phyloP scores from a whole-genome alignment of 2,797 vertebrate species.

The Hippocampus kuda region DNA sequence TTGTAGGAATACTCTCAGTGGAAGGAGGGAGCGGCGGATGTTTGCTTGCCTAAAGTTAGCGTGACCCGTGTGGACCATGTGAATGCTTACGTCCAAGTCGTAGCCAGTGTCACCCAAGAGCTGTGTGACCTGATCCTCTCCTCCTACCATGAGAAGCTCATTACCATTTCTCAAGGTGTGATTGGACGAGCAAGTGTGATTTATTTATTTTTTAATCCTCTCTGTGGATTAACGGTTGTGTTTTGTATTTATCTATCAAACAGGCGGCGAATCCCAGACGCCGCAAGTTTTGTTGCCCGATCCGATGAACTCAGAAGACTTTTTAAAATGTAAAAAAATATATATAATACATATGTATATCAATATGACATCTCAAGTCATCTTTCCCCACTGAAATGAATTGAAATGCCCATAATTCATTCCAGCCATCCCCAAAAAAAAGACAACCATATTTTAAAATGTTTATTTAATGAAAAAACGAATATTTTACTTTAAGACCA shows the following conservation, averaged over 20 bases:
- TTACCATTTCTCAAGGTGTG: neutral
- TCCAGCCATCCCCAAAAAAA: no score
- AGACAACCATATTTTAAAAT: no score
- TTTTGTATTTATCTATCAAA: neutral
- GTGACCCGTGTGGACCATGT: conserved; percentile 69
- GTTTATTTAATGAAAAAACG: no score
- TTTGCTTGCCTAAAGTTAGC: conserved; percentile 64
- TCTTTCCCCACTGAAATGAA: no score
- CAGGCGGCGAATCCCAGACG: neutral
- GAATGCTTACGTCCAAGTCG: conserved; percentile 60
- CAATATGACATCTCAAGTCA: neutral
- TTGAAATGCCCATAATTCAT: no score
- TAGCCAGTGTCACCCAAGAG: conserved; percentile 63
- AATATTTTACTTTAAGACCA: neutral
- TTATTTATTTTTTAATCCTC: conserved; percentile 14
- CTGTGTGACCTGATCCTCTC: conserved; percentile 59
- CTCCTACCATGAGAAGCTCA: conserved; percentile 66
- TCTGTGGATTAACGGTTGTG: neutral
- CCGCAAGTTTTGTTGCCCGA: conserved; percentile 31
- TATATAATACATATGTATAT: neutral
- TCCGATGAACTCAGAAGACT: conserved; percentile 54
- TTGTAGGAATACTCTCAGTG: conserved; percentile 70
- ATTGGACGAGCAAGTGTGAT: neutral
- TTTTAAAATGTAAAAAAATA: conserved; percentile 62
- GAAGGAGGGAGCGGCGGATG: conserved; percentile 60